Percentiles rank a stretch among this genome's conserved stretches.
phyloP scores from a whole-genome alignment of 2,888 invertebrate genomes.

The Drosophila melanosoma region DNA sequence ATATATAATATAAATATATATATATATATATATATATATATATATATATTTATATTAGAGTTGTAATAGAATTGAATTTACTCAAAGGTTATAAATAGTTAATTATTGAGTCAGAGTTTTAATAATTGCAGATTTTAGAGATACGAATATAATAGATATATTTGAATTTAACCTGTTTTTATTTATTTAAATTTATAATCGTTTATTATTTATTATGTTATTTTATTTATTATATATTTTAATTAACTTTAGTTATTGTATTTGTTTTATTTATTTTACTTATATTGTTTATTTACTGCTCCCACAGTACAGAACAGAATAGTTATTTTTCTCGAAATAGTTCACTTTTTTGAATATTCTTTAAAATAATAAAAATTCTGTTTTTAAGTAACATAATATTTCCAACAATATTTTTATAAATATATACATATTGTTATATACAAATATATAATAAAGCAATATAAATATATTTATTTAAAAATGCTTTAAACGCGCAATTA shows the following conservation, averaged over 20 bases:
- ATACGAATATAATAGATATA: background rate
- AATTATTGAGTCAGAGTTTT: background rate
- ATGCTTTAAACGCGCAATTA: background rate
- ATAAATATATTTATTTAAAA: background rate
- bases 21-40: background rate
- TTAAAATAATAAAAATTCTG: background rate
- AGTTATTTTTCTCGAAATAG: background rate
- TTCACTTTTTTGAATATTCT: background rate
- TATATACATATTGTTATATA: no score
- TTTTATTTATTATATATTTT: background rate
- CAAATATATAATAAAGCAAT: no score
- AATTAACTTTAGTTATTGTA: background rate
- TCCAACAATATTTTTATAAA: no score
- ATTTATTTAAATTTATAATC: background rate
- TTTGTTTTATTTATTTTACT: background rate
- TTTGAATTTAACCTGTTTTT: background rate
- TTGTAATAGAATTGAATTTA: background rate
- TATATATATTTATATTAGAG: constrained; percentile 13
- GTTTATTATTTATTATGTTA: background rate
- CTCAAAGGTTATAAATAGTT: background rate
- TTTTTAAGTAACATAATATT: background rate
- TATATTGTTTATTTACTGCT: background rate
- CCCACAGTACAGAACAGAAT: background rate
- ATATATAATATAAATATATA: background rate
- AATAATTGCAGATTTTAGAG: background rate